Evolutionary conservation across 2,113 vertebrate genomes (phyloP).

Genomic region (Catharus bicknelli): DNA sequence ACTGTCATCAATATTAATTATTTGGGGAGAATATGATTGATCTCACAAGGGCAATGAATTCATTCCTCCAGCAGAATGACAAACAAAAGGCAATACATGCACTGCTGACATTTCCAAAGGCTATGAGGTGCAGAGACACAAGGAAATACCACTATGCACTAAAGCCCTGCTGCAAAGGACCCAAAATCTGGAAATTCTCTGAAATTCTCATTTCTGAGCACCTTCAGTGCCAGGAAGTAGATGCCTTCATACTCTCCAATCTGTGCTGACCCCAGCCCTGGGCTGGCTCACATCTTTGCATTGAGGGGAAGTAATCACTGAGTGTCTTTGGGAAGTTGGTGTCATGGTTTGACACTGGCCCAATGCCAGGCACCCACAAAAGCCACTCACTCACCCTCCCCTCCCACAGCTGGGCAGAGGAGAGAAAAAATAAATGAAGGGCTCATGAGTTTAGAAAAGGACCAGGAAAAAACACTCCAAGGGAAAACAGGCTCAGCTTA

Average conservation of each 20-base stretch:
- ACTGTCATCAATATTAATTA: slow-evolving; percentile 58
- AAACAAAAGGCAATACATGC: slow-evolving; percentile 52
- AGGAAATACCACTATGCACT: neutral
- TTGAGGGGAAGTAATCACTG: neutral
- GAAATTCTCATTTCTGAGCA: neutral
- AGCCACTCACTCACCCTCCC: neutral
- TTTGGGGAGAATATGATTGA: slow-evolving; percentile 42
- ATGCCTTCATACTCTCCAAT: neutral
- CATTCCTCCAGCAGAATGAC: slow-evolving; percentile 23
- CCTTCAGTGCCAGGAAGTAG: neutral
- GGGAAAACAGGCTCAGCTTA: neutral
- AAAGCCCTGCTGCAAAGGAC: neutral
- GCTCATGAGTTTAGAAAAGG: neutral
- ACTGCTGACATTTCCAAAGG: slow-evolving; percentile 49
- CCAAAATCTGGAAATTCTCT: neutral
- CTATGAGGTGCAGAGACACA: neutral
- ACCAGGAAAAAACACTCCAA: neutral
- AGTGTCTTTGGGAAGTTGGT: neutral
- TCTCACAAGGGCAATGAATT: slow-evolving; percentile 44
- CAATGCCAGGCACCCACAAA: neutral
- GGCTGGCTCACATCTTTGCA: neutral
- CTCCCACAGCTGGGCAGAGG: neutral
- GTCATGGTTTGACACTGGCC: neutral
- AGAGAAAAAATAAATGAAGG: neutral
- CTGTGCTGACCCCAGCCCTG: neutral